Conservation (phyloP, 1,140 invertebrate genomes). For the Antheraea mylitta region DNA sequence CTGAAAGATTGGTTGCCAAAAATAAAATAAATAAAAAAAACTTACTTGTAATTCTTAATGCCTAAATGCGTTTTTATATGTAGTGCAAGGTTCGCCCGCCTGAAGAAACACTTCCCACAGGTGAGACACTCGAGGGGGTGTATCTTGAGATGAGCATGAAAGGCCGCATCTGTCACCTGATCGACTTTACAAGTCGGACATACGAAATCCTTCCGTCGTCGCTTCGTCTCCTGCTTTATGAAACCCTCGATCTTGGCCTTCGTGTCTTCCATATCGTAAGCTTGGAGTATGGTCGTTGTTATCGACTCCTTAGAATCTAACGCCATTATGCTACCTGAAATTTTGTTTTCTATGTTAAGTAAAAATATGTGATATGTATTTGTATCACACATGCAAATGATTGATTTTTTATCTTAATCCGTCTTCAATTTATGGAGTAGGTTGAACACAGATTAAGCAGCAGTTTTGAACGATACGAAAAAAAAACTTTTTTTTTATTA, state of each 20-base stretch:
- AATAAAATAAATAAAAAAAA: slow-evolving; percentile 4
- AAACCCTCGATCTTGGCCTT: slow-evolving; percentile 66
- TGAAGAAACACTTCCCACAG: slow-evolving; percentile 88
- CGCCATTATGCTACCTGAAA: slow-evolving; percentile 44
- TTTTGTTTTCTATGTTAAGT: background rate
- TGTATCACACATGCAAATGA: no score
- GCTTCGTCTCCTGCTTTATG: slow-evolving; percentile 78
- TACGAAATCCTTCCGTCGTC: slow-evolving; percentile 51
- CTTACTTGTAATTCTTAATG: slow-evolving; percentile 84
- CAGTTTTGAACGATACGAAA: no score
- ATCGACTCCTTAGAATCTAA: slow-evolving; percentile 51
- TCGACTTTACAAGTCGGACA: slow-evolving; percentile 75
- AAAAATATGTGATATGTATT: no score
- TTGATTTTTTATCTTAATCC: no score
- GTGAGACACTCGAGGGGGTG: slow-evolving; percentile 89
- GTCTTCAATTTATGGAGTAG: no score
- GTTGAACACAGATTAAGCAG: no score
- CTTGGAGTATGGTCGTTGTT: slow-evolving; percentile 46
- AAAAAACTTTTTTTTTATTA: no score
- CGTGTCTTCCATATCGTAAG: slow-evolving; percentile 51
- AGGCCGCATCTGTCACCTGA: slow-evolving; percentile 80
- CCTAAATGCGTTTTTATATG: slow-evolving; percentile 89
- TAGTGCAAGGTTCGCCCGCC: slow-evolving; percentile 85
- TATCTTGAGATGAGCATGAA: slow-evolving; percentile 85
- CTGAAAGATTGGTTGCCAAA: no score